Conservation (phyloP, 1,140 invertebrate species). For the Rhagoletis zephyria region DNA sequence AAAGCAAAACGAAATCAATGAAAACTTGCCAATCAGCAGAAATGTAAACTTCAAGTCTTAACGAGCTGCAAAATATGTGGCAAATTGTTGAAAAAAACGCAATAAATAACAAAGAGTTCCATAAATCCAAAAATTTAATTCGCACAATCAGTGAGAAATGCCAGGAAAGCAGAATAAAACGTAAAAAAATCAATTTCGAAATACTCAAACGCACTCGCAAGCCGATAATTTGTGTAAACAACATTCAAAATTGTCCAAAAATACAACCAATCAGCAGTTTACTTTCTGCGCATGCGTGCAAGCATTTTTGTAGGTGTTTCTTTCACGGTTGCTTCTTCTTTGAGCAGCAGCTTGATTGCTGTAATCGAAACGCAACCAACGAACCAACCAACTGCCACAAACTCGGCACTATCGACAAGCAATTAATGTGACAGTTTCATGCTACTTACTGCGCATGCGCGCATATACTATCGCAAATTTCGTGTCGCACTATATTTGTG, state of each 20-base stretch:
- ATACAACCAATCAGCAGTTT: neutral
- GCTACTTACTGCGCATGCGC: constrained; percentile 45
- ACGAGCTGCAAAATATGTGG: constrained; percentile 47
- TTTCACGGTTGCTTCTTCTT: neutral
- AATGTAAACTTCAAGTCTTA: constrained; percentile 45
- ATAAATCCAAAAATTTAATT: constrained; percentile 1
- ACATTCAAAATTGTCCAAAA: neutral
- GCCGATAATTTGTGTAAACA: constrained; percentile 33
- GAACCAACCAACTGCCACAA: neutral
- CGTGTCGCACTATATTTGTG: neutral
- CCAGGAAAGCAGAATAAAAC: neutral
- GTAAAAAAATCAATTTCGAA: constrained; percentile 34
- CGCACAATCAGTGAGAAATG: neutral
- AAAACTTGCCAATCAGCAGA: constrained; percentile 49
- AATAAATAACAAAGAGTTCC: constrained; percentile 16
- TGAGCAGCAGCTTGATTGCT: neutral
- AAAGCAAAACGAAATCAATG: neutral
- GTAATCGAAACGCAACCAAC: constrained; percentile 42
- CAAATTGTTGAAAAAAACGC: constrained; percentile 9
- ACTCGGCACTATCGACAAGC: neutral
- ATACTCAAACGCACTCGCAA: neutral
- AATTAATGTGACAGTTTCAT: constrained; percentile 52
- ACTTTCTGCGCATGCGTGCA: constrained; percentile 49
- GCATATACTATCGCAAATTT: neutral
- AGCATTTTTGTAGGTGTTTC: constrained; percentile 42